phyloP scores from a whole-genome alignment of 2,888 invertebrate genomes.

The Tipula unca region DNA sequence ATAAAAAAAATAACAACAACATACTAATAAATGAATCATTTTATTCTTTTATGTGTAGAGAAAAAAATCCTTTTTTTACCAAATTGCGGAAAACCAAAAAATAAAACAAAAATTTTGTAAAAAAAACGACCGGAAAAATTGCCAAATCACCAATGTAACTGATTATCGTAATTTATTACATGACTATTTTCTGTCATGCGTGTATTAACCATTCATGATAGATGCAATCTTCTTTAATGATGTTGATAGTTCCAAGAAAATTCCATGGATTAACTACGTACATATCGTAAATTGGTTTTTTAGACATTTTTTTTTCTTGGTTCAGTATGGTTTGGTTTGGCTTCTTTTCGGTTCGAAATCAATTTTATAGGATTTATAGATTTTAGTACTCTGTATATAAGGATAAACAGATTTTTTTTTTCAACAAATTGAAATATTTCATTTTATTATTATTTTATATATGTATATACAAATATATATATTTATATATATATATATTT shows the following conservation, averaged over 20 bases:
- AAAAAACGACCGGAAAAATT: slow-evolving; percentile 9
- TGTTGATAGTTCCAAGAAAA: slow-evolving; percentile 14
- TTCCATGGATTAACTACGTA: not conserved
- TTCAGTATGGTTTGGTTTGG: not conserved
- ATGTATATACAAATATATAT: no score
- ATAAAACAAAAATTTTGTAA: not conserved
- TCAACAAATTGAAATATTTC: slow-evolving; percentile 2
- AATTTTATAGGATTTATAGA: slow-evolving; percentile 14
- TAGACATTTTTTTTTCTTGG: not conserved
- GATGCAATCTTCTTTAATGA: slow-evolving; percentile 14
- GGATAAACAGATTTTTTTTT: not conserved
- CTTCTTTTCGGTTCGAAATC: not conserved
- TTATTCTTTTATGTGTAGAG: not conserved
- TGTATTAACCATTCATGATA: slow-evolving; percentile 8
- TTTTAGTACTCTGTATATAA: not conserved
- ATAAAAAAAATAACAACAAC: not conserved
- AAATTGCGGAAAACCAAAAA: not conserved
- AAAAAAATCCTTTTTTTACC: not conserved
- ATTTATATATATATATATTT: not conserved
- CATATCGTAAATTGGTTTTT: slow-evolving; percentile 9
- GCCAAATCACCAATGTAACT: slow-evolving; percentile 14
- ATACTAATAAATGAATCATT: not conserved
- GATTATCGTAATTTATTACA: slow-evolving; percentile 14
- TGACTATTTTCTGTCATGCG: slow-evolving; percentile 14
- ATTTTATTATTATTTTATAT: not conserved